Evolutionary conservation across 2,797 vertebrate genomes (phyloP), one percentile per base, ranked within the genome.

Genomic region (Ispidina picta): DNA sequence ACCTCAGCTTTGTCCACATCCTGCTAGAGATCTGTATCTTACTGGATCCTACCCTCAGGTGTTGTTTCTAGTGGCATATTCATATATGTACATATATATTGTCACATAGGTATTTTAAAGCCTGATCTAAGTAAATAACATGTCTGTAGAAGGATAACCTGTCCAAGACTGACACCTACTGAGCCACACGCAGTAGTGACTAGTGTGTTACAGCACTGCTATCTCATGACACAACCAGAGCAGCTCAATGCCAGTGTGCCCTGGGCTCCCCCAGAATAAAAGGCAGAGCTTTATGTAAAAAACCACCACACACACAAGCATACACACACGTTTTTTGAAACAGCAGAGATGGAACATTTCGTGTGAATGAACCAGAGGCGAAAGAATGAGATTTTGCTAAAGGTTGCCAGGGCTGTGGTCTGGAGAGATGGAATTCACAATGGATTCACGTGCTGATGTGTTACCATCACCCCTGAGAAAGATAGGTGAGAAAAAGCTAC

Each of bases 171-270:
- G 87, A 64, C 21, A 39, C 33, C 51, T 77, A 13, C 33, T 33
- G 65, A 43, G 21, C 28, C 19, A 48, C 1, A 8, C 4, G 5
- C 19, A 51, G 41, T 7, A 20, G 26, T 6, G 12, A 13, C 25
- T 16, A 13, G 15, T 6, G 2, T 20, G 46, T 39, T 12, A 37
- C 41, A 71, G 25, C 26, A 80, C 11, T 1, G 1, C 5, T 19
- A 28, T 13, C 65, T 41, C 33, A 23, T 4, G 11, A 16, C 6
- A 1, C 0, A 4, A 10, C 20, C 6, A 17, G 0, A 3, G 15
- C 29, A 56, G 15, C n/a, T 75, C 13, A 54, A 31, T 12, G 6
- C 59, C 11, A 10, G 4, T 0, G 1, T 6, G 12, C 31, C 12
- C 3, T 5, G 10, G 9, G 15, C 35, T 10, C 15, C 51, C 25